Evolutionary conservation across 64 coral and sea anemone species (phyloP).

Genomic region (Stichodactyla mertensii): DNA sequence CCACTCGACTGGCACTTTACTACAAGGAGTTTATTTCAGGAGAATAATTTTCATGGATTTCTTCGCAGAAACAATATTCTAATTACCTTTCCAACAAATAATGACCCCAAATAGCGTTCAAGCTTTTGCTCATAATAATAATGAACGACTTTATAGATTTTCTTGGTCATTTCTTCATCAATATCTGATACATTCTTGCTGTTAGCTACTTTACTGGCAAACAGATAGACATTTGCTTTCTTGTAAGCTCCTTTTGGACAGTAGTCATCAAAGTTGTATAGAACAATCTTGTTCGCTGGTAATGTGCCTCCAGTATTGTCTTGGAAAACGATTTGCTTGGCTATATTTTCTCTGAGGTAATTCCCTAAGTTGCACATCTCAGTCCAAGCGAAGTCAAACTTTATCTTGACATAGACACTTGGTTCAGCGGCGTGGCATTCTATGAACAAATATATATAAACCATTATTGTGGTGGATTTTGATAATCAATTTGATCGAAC

Average conservation of each 20-base stretch:
- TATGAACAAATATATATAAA: not conserved
- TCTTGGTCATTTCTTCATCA: constrained; percentile 32
- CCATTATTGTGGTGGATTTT: too few relatives aligned
- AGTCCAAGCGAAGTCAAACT: constrained; percentile 32
- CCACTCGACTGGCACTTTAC: too few relatives aligned
- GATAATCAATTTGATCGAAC: too few relatives aligned
- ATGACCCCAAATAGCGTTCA: constrained; percentile 13
- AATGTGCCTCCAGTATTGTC: not conserved
- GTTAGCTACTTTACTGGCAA: not conserved
- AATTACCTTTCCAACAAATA: constrained; percentile 37
- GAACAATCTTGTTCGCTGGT: not conserved
- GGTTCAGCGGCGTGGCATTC: constrained; percentile 16
- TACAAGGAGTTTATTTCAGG: too few relatives aligned
- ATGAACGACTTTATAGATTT: constrained; percentile 16
- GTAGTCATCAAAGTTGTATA: constrained; percentile 45
- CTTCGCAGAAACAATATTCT: too few relatives aligned
- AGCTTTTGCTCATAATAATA: constrained; percentile 32
- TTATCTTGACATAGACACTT: constrained; percentile 29
- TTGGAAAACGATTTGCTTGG: constrained; percentile 2
- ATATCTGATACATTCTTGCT: not conserved
- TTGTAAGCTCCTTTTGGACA: constrained; percentile 8
- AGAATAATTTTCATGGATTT: too few relatives aligned
- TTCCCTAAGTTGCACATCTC: constrained; percentile 40
- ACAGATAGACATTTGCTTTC: not conserved
- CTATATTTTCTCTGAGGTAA: constrained; percentile 29